Evolutionary conservation across 2,888 invertebrate genomes (phyloP), one percentile per base, ranked within the genome.

Genomic region (Ypsolopha scabrella): DNA sequence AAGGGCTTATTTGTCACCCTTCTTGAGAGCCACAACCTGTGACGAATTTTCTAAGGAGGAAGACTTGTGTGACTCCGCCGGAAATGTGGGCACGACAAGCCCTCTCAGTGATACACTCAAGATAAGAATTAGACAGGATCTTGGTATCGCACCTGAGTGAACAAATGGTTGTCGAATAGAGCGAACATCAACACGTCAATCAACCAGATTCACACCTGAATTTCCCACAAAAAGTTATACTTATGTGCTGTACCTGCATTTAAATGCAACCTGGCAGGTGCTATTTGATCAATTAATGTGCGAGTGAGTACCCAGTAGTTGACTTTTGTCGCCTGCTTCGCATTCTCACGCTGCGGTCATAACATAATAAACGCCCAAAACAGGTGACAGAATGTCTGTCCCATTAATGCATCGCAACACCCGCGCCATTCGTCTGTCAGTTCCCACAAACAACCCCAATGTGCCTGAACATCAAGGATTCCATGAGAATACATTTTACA

Each of bases 51-150:
- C 50, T 43, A 43, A 68, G 52, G 10, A 46, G 36, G 48, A 52
- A 46, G 37, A 65, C 67, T 71, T 67, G 66, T 64, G 62, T 65
- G 68, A 67, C 80, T 83, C 83, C 85, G 81, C 70, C 80, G 83
- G 83, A 83, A 74, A 81, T 80, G 72, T 79, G 76, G 77, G 74
- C 64, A 65, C 67, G 64, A 63, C 65, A 59, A 52, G 58, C 56
- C 58, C 61, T 67, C 54, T 51, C 50, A 41, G n/a, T 45, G 51
- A 51, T 51, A 51, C 37, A 51, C 36, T 41, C 38, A 51, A 51
- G 51, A 51, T 51, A 51, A 45, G 48, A 36, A n/a, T 37, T 8
- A 10, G 13, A 47, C 11, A 24, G 13, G 24, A 24, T 24, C 24
- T 24, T 24, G 11, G 13, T 13, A 13, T 8, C 41, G 11, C n/a